phyloP scores from a whole-genome alignment of 2,888 invertebrate species.

The Pogonocherus hispidulus region DNA sequence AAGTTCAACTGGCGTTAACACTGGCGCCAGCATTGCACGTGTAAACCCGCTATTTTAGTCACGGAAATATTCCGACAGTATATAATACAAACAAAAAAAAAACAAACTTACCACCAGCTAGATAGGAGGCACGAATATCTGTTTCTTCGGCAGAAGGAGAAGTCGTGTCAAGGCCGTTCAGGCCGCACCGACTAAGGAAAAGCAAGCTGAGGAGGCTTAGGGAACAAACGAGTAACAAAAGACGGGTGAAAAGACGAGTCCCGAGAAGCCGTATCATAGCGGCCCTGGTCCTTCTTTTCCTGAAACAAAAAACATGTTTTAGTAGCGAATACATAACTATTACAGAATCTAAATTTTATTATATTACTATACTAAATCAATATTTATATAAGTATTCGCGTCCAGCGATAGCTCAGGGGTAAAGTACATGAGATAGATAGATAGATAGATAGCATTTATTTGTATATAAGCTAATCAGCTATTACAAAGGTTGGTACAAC shows the following conservation, averaged over 20 bases:
- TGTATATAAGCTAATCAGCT: too few relatives aligned
- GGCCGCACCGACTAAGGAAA: constrained; percentile 72
- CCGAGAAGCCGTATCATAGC: constrained; percentile 71
- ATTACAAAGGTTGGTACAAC: too few relatives aligned
- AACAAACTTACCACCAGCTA: constrained; percentile 54
- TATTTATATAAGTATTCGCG: too few relatives aligned
- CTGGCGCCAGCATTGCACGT: too few relatives aligned
- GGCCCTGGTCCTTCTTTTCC: constrained; percentile 63
- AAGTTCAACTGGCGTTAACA: too few relatives aligned
- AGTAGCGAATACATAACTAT: not conserved
- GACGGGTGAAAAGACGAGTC: constrained; percentile 72
- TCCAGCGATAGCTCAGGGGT: too few relatives aligned
- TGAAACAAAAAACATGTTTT: constrained; percentile 55
- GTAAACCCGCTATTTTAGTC: too few relatives aligned
- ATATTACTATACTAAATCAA: too few relatives aligned
- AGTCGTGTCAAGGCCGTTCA: constrained; percentile 63
- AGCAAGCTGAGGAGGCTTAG: constrained; percentile 72
- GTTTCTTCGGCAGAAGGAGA: constrained; percentile 45
- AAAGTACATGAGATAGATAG: too few relatives aligned
- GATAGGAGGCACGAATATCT: constrained; percentile 52
- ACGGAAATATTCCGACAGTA: too few relatives aligned
- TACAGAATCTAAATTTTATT: not conserved
- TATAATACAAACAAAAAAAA: not conserved
- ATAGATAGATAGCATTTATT: too few relatives aligned
- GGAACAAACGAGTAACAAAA: constrained; percentile 72